A percentile compares a stretch with the other conserved stretches of the same genome.
phyloP scores from a whole-genome alignment of 2,797 vertebrate species.

The Tragopan temminckii region DNA sequence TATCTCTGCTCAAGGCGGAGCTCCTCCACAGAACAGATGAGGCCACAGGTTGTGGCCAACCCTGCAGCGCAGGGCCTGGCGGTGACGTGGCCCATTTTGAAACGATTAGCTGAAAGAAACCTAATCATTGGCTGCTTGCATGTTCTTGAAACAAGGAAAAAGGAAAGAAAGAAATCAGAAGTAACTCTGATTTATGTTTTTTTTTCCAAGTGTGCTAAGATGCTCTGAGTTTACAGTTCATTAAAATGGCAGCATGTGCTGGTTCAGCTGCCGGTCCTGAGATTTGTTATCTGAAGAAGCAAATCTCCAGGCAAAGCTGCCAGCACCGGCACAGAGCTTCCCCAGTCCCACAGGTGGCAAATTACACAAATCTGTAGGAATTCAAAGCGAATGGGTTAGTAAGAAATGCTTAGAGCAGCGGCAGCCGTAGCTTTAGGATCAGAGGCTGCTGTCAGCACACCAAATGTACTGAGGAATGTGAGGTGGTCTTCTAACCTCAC shows the following conservation, averaged over 20 bases:
- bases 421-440: neutral
- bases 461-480: neutral
- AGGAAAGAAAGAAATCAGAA: neutral
- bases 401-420: neutral
- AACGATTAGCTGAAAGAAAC: conserved; percentile 57
- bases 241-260: neutral
- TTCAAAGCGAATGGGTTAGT: neutral
- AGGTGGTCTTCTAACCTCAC: neutral
- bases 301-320: neutral
- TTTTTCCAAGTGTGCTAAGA: neutral
- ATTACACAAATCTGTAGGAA: neutral
- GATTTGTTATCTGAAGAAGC: neutral
- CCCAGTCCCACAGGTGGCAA: neutral
- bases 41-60: conserved; percentile 63
- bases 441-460: neutral
- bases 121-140: conserved; percentile 50
- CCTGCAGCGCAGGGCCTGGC: neutral
- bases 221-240: conserved; percentile 52
- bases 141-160: conserved; percentile 2
- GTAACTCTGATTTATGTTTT: conserved; percentile 7
- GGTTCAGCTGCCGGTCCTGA: conserved; percentile 11
- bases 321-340: neutral
- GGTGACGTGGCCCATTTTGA: neutral
- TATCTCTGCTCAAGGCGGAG: conserved; percentile 61
- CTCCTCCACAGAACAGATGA: conserved; percentile 64